A percentile compares a stretch with the other conserved stretches of the same genome.
Evolutionary conservation across 2,113 vertebrate genomes (phyloP).

Genomic region (Nycticryphes semicollaris): DNA sequence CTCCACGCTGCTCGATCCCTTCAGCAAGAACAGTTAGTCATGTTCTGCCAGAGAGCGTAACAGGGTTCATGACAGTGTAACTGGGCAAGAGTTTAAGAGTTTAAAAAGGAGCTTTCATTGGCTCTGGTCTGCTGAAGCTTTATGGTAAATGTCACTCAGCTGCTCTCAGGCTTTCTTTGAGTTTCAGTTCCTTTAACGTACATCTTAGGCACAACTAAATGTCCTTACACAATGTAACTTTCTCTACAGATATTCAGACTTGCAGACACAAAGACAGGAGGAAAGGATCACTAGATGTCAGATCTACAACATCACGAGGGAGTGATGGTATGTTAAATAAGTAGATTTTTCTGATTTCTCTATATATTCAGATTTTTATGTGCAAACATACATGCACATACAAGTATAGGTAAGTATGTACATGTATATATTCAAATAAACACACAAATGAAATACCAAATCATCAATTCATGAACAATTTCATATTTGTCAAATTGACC

Average conservation of each 20-base stretch:
- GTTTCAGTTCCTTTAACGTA: background rate
- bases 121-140: background rate
- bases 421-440: background rate
- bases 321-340: constrained; percentile 86
- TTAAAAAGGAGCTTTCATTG: background rate
- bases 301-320: constrained; percentile 85
- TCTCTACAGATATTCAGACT: constrained; percentile 85
- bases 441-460: background rate
- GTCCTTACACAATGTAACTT: background rate
- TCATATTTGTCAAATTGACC: background rate
- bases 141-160: background rate
- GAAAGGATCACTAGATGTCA: constrained; percentile 92
- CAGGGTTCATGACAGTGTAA: background rate
- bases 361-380: background rate
- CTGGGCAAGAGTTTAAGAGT: background rate
- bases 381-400: background rate
- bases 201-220: background rate
- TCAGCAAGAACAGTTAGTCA: background rate
- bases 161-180: background rate
- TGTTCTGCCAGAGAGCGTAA: background rate
- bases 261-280: constrained; percentile 91
- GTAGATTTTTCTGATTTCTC: background rate
- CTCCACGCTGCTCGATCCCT: background rate
- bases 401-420: background rate
- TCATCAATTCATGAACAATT: background rate